These are phyloP conservation scores for Gila robusta DNA, from an alignment of 2,797 vertebrate species.

Conservation along the genomic window DNA sequence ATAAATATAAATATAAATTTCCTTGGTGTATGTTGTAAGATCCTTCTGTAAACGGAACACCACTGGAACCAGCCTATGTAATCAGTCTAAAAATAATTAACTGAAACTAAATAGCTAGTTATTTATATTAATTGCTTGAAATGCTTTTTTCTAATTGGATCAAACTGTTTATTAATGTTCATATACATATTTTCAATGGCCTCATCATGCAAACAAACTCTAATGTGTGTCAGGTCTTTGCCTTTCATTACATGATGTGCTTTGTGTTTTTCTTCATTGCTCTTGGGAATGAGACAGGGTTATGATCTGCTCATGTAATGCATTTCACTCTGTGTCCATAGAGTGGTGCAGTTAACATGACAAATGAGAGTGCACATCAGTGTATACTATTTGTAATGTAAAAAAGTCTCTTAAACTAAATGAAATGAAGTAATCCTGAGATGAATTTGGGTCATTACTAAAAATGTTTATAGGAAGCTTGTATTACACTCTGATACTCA, in stretches of 20 bases:
- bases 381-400: not conserved
- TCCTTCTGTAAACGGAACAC: not conserved
- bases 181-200: not conserved
- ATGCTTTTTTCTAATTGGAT: not conserved
- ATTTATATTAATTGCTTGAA: not conserved
- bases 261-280: slow-evolving; percentile 16
- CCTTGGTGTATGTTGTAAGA: slow-evolving; percentile 12
- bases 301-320: not conserved
- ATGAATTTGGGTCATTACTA: slow-evolving; percentile 16
- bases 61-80: not conserved
- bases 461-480: not conserved
- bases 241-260: not conserved
- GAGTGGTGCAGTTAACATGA: slow-evolving; percentile 37
- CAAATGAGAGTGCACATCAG: slow-evolving; percentile 5
- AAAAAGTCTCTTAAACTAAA: not conserved
- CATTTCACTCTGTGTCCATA: slow-evolving; percentile 32
- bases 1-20: not conserved
- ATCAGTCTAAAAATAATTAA: not conserved
- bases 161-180: not conserved
- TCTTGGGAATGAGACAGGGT: not conserved
- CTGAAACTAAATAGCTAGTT: not conserved
- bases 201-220: not conserved
- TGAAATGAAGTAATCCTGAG: not conserved
- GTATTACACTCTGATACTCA: not conserved
- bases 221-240: not conserved